phyloP scores from a whole-genome alignment of 2,797 vertebrate genomes.

The Sebastes itinus region DNA sequence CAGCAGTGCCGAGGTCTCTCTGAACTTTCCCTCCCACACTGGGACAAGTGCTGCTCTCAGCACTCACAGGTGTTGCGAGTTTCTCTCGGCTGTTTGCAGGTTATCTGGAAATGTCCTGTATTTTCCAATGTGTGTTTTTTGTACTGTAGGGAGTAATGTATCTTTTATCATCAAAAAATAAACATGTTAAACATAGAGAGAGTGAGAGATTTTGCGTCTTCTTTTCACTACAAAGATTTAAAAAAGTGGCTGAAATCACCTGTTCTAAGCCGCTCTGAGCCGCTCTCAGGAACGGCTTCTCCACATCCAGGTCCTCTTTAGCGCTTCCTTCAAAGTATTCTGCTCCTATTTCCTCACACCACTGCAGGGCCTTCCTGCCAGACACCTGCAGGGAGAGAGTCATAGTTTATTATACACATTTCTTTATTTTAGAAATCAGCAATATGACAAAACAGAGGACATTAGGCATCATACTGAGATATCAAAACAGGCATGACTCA shows the following conservation, averaged over 20 bases:
- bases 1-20: conserved; percentile 77
- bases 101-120: conserved; percentile 83
- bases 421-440: too few relatives aligned
- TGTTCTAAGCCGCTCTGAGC: conserved; percentile 52
- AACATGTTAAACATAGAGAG: conserved; percentile 78
- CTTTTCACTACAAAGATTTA: neutral
- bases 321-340: conserved; percentile 75
- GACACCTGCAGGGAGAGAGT: conserved; percentile 54
- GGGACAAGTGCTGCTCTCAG: conserved; percentile 70
- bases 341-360: conserved; percentile 61
- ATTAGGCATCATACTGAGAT: too few relatives aligned
- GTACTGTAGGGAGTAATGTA: conserved; percentile 85
- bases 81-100: conserved; percentile 79
- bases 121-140: conserved; percentile 84
- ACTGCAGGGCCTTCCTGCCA: conserved; percentile 32
- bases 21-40: conserved; percentile 71
- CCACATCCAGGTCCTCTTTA: conserved; percentile 64
- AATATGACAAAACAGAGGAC: too few relatives aligned
- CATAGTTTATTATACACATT: neutral
- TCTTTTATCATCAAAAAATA: conserved; percentile 83
- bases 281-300: conserved; percentile 55
- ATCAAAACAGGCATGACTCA: too few relatives aligned
- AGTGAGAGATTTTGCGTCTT: conserved; percentile 9
- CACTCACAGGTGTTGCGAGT: conserved; percentile 73
- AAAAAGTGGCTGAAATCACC: conserved; percentile 25